A percentile compares a stretch with the other conserved stretches of the same genome.
These are phyloP conservation scores for Formica selysi DNA, from an alignment of 1,140 invertebrate genomes.

Conservation along the genomic window DNA sequence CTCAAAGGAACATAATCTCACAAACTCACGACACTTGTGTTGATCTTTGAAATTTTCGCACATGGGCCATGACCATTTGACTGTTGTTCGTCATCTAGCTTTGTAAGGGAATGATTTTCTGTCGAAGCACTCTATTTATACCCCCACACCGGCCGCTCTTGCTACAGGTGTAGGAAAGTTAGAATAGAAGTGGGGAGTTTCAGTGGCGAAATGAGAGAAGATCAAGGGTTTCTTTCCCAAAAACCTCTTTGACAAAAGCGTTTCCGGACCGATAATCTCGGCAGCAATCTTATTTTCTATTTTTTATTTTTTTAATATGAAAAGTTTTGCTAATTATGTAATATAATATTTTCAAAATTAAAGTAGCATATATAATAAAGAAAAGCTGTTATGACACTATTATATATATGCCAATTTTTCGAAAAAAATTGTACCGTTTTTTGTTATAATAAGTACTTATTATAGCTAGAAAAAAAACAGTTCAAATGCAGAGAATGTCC, in stretches of 20 bases:
- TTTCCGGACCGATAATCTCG: background rate
- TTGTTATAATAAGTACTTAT: background rate
- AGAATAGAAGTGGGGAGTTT: background rate
- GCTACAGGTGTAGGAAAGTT: background rate
- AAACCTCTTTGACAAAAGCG: background rate
- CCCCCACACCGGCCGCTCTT: background rate
- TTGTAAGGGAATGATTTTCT: background rate
- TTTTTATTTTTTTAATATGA: background rate
- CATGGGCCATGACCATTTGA: background rate
- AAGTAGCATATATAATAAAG: background rate
- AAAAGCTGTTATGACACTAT: background rate
- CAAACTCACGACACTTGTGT: background rate
- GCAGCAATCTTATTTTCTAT: background rate
- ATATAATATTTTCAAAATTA: background rate
- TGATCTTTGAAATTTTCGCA: background rate
- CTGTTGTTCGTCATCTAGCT: slow-evolving; percentile 13
- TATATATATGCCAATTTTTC: background rate
- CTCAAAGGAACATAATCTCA: background rate
- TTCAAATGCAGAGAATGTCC: background rate
- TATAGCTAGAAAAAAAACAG: background rate
- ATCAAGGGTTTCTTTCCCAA: background rate
- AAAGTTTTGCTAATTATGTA: background rate
- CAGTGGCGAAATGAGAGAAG: too few relatives aligned
- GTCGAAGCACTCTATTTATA: slow-evolving; percentile 17
- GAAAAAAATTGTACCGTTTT: background rate